phyloP scores from a whole-genome alignment of 2,888 invertebrate genomes.

The Orgyia antiqua region DNA sequence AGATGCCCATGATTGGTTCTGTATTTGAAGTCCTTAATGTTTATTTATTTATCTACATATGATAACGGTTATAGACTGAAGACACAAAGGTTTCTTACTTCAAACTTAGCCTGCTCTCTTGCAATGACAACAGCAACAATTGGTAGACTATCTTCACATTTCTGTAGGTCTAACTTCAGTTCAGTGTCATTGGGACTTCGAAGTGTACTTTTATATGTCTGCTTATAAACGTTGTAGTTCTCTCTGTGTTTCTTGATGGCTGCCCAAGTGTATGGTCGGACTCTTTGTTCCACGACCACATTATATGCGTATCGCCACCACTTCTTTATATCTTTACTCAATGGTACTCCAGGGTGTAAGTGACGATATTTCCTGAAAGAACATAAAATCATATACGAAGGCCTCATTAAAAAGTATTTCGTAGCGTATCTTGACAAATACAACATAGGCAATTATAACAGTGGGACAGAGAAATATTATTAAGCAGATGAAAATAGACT shows the following conservation, averaged over 20 bases:
- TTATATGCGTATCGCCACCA: slow-evolving; percentile 90
- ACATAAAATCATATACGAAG: too few relatives aligned
- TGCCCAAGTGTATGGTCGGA: slow-evolving; percentile 86
- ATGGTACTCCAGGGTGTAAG: slow-evolving; percentile 77
- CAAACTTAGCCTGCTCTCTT: slow-evolving; percentile 87
- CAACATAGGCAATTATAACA: too few relatives aligned
- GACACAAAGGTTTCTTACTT: slow-evolving; percentile 78
- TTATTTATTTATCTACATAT: too few relatives aligned
- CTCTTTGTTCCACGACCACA: slow-evolving; percentile 83
- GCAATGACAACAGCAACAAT: slow-evolving; percentile 87
- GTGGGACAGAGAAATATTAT: too few relatives aligned
- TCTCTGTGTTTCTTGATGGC: slow-evolving; percentile 82
- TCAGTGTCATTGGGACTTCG: slow-evolving; percentile 85
- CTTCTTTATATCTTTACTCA: slow-evolving; percentile 76
- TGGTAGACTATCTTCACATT: slow-evolving; percentile 85
- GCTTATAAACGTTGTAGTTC: slow-evolving; percentile 83
- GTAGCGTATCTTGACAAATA: too few relatives aligned
- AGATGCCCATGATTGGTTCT: not conserved
- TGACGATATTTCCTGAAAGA: slow-evolving; percentile 78
- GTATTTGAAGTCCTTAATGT: not conserved
- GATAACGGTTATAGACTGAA: too few relatives aligned
- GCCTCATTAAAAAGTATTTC: too few relatives aligned
- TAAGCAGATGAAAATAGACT: too few relatives aligned
- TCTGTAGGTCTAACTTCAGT: slow-evolving; percentile 83
- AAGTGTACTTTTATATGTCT: slow-evolving; percentile 83